These are phyloP conservation scores for Bacillus rossius DNA, from an alignment of 1,140 invertebrate species.

Conservation along the genomic window DNA sequence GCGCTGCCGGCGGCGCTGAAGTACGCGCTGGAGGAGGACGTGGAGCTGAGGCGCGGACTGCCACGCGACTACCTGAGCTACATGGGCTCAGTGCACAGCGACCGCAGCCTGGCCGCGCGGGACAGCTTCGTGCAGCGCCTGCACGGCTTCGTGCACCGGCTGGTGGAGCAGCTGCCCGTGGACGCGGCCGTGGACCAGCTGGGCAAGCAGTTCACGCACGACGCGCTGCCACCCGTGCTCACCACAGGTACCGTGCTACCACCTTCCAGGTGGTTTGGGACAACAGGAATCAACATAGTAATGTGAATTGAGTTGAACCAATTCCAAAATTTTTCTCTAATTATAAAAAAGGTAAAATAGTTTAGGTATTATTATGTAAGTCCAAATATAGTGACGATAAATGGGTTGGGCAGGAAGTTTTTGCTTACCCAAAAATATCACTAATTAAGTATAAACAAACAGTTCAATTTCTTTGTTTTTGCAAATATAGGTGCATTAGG, in stretches of 20 bases:
- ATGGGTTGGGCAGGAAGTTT: too few species aligned
- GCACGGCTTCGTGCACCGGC: slow-evolving; percentile 53
- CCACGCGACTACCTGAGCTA: slow-evolving; percentile 71
- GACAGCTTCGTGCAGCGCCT: slow-evolving; percentile 52
- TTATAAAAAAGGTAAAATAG: too few species aligned
- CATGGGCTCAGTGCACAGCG: slow-evolving; percentile 61
- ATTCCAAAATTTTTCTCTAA: too few species aligned
- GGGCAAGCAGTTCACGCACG: slow-evolving; percentile 75
- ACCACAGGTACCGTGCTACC: slow-evolving; percentile 43
- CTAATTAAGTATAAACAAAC: too few species aligned
- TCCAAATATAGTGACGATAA: too few species aligned
- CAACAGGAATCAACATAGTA: too few species aligned
- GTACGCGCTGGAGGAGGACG: slow-evolving; percentile 60
- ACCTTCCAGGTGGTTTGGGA: too few species aligned
- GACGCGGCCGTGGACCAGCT: slow-evolving; percentile 83
- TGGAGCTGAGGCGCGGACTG: slow-evolving; percentile 70
- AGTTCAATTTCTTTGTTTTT: too few species aligned
- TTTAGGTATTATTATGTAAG: too few species aligned
- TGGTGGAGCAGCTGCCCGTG: slow-evolving; percentile 61
- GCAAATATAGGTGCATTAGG: too few species aligned
- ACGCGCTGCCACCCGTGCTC: slow-evolving; percentile 80
- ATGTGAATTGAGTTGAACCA: too few species aligned
- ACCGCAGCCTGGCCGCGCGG: slow-evolving; percentile 44
- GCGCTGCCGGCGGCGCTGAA: slow-evolving; percentile 71
- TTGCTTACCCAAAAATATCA: too few species aligned